Conservation (phyloP, 2,113 vertebrate genomes). For the Tympanuchus pallidicinctus region DNA sequence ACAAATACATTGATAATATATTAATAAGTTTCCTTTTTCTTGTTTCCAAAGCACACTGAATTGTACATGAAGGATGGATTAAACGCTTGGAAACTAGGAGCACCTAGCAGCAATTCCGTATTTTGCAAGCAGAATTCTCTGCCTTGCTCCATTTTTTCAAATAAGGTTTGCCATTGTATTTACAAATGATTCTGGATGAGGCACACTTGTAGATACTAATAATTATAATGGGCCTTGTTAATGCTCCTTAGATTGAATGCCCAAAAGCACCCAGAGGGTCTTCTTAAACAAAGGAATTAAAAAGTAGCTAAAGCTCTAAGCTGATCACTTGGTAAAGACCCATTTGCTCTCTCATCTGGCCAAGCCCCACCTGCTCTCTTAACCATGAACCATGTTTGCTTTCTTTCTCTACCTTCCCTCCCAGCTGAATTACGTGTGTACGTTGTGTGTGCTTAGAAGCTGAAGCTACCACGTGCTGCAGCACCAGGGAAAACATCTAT, state of each 20-base stretch:
- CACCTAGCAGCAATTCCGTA: not conserved
- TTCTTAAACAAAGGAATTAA: slow-evolving; percentile 42
- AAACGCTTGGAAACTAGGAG: slow-evolving; percentile 16
- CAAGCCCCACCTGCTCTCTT: not conserved
- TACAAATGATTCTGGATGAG: slow-evolving; percentile 13
- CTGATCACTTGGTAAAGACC: slow-evolving; percentile 36
- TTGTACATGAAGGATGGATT: not conserved
- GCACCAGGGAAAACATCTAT: slow-evolving; percentile 31
- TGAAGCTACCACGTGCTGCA: not conserved
- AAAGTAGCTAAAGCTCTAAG: not conserved
- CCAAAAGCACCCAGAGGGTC: not conserved
- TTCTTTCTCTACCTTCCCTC: not conserved
- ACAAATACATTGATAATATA: not conserved
- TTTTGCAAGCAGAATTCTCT: slow-evolving; percentile 1
- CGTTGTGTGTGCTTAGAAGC: not conserved
- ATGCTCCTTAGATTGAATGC: not conserved
- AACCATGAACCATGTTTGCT: not conserved
- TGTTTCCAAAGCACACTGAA: not conserved
- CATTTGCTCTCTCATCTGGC: slow-evolving; percentile 2
- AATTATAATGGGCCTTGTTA: slow-evolving; percentile 1
- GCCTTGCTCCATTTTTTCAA: slow-evolving; percentile 3
- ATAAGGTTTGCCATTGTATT: not conserved
- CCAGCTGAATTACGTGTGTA: not conserved
- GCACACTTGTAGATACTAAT: not conserved
- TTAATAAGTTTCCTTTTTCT: not conserved